A percentile compares a stretch with the other conserved stretches of the same genome.
Evolutionary conservation across 2,888 invertebrate species (phyloP).

Genomic region (Pheosia tremula): DNA sequence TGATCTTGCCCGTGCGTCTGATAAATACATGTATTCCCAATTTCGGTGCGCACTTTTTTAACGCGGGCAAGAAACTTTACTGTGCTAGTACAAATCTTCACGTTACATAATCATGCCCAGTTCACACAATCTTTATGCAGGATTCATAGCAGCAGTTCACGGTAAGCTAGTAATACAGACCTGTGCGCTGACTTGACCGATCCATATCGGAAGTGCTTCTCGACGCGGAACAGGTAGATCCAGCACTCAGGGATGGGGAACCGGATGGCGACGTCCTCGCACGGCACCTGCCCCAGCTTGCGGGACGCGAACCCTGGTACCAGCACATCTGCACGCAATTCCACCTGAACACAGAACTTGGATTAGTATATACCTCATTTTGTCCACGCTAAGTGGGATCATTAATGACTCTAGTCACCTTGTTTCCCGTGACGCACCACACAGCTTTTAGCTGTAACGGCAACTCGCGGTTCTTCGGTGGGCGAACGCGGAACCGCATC

Average conservation of each 20-base stretch:
- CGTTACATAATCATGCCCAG: too few relatives aligned
- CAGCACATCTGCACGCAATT: constrained; percentile 96
- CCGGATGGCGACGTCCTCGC: constrained; percentile 97
- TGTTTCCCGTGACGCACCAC: constrained; percentile 94
- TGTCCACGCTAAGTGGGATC: too few relatives aligned
- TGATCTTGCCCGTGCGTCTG: constrained; percentile 94
- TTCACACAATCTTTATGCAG: too few relatives aligned
- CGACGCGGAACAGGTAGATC: constrained; percentile 99
- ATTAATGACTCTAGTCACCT: constrained; percentile 69
- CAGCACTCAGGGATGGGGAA: constrained; percentile 99
- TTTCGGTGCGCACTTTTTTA: too few relatives aligned
- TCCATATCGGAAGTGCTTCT: constrained; percentile 98
- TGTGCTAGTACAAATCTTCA: too few relatives aligned
- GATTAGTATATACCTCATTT: too few relatives aligned
- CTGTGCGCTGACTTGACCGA: constrained; percentile 97
- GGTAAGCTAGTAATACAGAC: constrained; percentile 35
- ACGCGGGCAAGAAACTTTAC: not conserved
- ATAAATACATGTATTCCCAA: not conserved
- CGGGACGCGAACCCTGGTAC: constrained; percentile 99
- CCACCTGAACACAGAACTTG: constrained; percentile 85
- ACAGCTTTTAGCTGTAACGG: constrained; percentile 97
- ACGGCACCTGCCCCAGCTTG: constrained; percentile 97
- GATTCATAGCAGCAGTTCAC: too few relatives aligned
- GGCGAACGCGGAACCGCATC: constrained; percentile 97
- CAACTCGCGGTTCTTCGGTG: constrained; percentile 97